Percentiles rank a stretch among this genome's conserved stretches.
Evolutionary conservation across 2,113 vertebrate species (phyloP).

Genomic region (Apeltes quadracus): DNA sequence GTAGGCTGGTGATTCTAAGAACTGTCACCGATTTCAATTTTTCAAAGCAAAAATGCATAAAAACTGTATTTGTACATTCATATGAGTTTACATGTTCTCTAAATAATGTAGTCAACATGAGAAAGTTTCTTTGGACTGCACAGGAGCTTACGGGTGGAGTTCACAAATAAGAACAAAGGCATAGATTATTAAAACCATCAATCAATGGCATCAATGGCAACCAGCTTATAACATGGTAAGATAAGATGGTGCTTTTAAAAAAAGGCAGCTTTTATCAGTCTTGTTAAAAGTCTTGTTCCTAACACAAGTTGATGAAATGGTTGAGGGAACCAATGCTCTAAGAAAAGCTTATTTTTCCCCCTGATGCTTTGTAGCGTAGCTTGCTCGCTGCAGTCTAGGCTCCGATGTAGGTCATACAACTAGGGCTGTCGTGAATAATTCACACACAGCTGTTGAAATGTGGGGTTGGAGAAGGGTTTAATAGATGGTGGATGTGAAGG

Average conservation of each 20-base stretch:
- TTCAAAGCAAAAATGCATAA: neutral
- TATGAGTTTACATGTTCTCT: neutral
- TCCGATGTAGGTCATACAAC: conserved; percentile 79
- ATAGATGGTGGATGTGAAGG: conserved; percentile 27
- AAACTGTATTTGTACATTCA: neutral
- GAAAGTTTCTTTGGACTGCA: neutral
- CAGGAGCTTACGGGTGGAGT: neutral
- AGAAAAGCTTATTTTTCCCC: conserved; percentile 35
- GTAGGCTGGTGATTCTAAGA: conserved; percentile 68
- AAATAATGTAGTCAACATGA: neutral
- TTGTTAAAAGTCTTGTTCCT: neutral
- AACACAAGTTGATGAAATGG: conserved; percentile 40
- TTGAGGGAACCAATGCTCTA: conserved; percentile 19
- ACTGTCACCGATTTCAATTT: neutral
- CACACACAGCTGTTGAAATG: conserved; percentile 62
- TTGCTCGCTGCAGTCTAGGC: conserved; percentile 53
- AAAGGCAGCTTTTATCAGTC: conserved; percentile 16
- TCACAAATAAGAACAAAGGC: neutral
- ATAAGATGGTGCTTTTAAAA: no score
- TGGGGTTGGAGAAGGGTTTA: conserved; percentile 40
- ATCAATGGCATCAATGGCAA: neutral
- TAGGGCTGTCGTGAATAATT: conserved; percentile 80
- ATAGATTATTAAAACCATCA: neutral
- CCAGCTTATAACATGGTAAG: accelerated
- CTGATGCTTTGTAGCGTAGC: conserved; percentile 27